Conservation (phyloP, 2,113 vertebrate species). For the Castor canadensis region DNA sequence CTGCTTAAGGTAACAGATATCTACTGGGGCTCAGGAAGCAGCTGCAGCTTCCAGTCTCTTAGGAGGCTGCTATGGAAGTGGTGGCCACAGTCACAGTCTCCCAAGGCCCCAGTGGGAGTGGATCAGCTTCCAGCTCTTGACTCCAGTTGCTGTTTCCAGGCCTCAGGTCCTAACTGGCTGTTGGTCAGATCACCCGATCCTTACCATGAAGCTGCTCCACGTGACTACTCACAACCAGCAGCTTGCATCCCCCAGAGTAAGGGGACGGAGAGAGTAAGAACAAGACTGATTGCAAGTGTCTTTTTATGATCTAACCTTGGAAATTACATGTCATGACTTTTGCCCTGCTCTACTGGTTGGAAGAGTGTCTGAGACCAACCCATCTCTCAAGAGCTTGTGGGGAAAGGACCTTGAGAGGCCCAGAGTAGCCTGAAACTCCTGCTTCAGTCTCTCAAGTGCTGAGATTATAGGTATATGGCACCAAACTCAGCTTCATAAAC, state of each 20-base stretch:
- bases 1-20: neutral
- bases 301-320: neutral
- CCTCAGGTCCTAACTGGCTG: neutral
- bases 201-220: too few species aligned
- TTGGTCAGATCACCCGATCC: too few species aligned
- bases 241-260: neutral
- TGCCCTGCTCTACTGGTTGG: too few species aligned
- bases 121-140: neutral
- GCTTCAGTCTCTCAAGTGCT: too few species aligned
- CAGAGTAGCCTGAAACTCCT: too few species aligned
- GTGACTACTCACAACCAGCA: neutral
- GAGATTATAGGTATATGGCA: too few species aligned
- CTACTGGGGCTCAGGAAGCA: neutral
- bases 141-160: neutral
- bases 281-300: neutral
- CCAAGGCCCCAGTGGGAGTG: neutral
- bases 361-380: too few species aligned
- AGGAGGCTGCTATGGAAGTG: neutral
- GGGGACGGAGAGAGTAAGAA: too few species aligned
- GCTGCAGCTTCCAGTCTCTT: neutral
- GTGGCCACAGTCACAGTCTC: neutral
- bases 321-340: neutral
- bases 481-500: too few species aligned
- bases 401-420: too few species aligned
- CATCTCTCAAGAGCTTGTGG: too few species aligned